These are phyloP conservation scores for Episyrphus balteatus DNA, from an alignment of 1,140 invertebrate species.

Conservation along the genomic window DNA sequence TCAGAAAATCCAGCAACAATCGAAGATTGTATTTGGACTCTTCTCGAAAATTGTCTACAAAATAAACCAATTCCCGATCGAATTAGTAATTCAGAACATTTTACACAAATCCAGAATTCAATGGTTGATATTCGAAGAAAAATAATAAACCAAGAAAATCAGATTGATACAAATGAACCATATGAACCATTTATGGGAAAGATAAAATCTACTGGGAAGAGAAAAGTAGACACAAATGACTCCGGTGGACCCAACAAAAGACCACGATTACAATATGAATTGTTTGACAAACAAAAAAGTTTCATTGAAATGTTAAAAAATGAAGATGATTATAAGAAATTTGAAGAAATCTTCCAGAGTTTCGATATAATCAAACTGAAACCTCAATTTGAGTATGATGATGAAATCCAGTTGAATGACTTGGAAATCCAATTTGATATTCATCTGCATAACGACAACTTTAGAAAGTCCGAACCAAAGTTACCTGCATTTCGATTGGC, in stretches of 20 bases:
- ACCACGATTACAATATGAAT: neutral
- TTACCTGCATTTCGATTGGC: slow-evolving; percentile 20
- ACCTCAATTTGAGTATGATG: neutral
- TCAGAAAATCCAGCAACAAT: neutral
- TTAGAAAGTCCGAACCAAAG: slow-evolving; percentile 20
- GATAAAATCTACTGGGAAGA: slow-evolving; percentile 11
- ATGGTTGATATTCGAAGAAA: slow-evolving; percentile 11
- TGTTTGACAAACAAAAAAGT: slow-evolving; percentile 2
- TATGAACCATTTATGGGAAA: slow-evolving; percentile 1
- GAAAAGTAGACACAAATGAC: slow-evolving; percentile 3
- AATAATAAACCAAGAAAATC: slow-evolving; percentile 10
- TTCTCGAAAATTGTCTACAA: slow-evolving; percentile 12
- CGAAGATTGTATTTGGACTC: slow-evolving; percentile 23
- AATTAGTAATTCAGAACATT: slow-evolving; percentile 12
- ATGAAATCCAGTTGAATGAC: neutral
- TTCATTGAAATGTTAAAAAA: slow-evolving; percentile 18
- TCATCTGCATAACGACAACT: slow-evolving; percentile 26
- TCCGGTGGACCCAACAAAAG: neutral
- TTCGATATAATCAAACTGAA: slow-evolving; percentile 21
- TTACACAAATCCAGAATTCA: slow-evolving; percentile 1
- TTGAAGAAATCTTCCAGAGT: slow-evolving; percentile 17
- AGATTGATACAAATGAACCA: neutral
- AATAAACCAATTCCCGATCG: slow-evolving; percentile 11
- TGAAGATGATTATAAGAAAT: slow-evolving; percentile 13
- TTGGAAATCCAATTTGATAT: slow-evolving; percentile 26